These are phyloP conservation scores for Zootermopsis nevadensis DNA, from an alignment of 2,888 invertebrate species.

Conservation along the genomic window DNA sequence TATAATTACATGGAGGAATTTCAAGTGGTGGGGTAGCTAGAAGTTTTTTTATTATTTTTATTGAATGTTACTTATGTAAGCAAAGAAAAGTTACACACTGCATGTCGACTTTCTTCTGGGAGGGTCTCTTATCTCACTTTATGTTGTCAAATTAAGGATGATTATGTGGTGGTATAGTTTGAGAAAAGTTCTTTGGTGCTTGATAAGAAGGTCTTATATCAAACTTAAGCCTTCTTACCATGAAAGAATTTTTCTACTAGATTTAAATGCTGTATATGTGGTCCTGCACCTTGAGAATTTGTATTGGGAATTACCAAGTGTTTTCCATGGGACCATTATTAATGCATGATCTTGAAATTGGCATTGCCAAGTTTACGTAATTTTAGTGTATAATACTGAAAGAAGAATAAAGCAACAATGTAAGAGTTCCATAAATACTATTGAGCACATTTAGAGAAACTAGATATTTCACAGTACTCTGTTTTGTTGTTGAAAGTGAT, in stretches of 20 bases:
- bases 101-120: not conserved
- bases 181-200: not conserved
- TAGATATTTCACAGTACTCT: not conserved
- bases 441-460: not conserved
- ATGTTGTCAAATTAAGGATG: not conserved
- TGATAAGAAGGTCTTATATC: too few species aligned
- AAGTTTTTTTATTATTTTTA: not conserved
- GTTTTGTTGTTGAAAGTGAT: not conserved
- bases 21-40: constrained; percentile 7
- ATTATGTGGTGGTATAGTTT: not conserved
- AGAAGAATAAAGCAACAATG: not conserved
- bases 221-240: too few species aligned
- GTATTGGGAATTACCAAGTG: not conserved
- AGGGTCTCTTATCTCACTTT: not conserved
- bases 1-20: not conserved
- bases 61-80: constrained; percentile 8
- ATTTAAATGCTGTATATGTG: not conserved
- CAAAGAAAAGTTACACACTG: not conserved
- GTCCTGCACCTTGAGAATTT: not conserved
- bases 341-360: constrained; percentile 5
- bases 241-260: too few species aligned
- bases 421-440: not conserved
- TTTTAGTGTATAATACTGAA: not conserved
- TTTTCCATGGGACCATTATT: constrained; percentile 35
- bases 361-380: not conserved